Evolutionary conservation across 2,888 invertebrate species (phyloP), one percentile per base, ranked within the genome.

Genomic region (Netelia inedita): DNA sequence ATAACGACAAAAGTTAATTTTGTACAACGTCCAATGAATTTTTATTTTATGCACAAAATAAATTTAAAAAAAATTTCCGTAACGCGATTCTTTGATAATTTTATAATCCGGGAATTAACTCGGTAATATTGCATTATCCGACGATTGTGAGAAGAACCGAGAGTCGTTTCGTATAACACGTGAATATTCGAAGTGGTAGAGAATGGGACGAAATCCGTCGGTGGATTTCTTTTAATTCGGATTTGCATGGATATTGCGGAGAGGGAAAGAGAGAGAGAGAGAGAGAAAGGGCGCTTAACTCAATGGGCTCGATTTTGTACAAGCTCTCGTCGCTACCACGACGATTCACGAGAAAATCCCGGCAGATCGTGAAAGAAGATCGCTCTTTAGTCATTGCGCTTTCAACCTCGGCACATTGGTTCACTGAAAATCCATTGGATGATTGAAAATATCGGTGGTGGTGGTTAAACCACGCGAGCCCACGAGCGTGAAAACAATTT

Each of bases 231-330:
- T 79, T 79, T 85, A 82, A 85, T 85, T 63, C 66, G 74, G 59
- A 79, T 85, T 85, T 85, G 66, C 85, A 82, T 85, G 59, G 74
- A 82, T 82, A 82, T 81, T 66, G 78, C 78, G 14, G 72, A 46
- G 46, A 8, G 10, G 11, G 14, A 14, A 11, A 6, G 46, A 46
- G 35, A 35, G 43, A 72, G 65, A 14, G 46, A 14, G 10, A 10
- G 14, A 14, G 46, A 46, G 46, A 46, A 35, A 35, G 43, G 57
- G 69, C 82, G 73, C 78, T 85, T 74, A 81, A 71, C 71, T 81
- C 81, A 57, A 81, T 74, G 8, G 57, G 57, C 55, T 63, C 57
- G 63, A 75, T 85, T 63, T 63, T 68, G 59, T 65, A 23, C 5
- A 55, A 68, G 69, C 75, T 78, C 65, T 79, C 63, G 41, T 28